Base-by-base conservation (phyloP, 1,140 invertebrate genomes). In the Zaprionus taronus region DNA sequence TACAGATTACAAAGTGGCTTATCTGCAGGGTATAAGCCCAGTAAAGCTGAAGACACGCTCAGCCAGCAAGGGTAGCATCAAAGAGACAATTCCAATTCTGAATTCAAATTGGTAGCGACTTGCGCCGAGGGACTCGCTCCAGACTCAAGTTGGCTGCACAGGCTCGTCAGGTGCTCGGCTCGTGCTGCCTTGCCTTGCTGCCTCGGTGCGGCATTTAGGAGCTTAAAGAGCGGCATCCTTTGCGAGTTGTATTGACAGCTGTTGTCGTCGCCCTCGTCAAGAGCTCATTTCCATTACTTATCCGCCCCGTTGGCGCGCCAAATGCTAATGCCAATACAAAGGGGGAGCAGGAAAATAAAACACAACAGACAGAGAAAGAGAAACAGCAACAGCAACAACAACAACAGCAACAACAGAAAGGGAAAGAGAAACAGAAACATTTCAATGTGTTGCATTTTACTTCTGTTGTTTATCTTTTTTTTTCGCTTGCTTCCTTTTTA, bases 241-340 rank as follows among this genome's bases (percentile, higher is more conserved):
- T 87, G 41, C 62, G 79, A 81, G 57, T 83, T 89, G 68, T 89
- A 89, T 89, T 87, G 84, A 87, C 84, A 87, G 84, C 84, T 87
- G 84, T 83, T 76, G 69, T 65, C 73, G 69, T 61, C 73, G 57
- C 68, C 17, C 49, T 51, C 53, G 60, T 69, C 17, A 36, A 28
- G 9, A 20, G 15, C 53, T 63, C 56, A 61, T 77, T 72, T 67
- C 57, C 70, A 77, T 77, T 73, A 70, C 63, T 66, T 71, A 76
- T 61, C 34, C 57, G 53, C 72, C 47, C 64, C 63, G 47, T 69
- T 61, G 63, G 38, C 61, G 24, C 44, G 68, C 24, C 66, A 77
- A 77, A 80, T 80, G 80, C 66, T 71, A 82, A 80, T 80, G 71
- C 47, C 60, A 81, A 75, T 81, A 78, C 41, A 68, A 64, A 79